phyloP scores from a whole-genome alignment of 2,888 invertebrate species.

The Marronus borbonicus region DNA sequence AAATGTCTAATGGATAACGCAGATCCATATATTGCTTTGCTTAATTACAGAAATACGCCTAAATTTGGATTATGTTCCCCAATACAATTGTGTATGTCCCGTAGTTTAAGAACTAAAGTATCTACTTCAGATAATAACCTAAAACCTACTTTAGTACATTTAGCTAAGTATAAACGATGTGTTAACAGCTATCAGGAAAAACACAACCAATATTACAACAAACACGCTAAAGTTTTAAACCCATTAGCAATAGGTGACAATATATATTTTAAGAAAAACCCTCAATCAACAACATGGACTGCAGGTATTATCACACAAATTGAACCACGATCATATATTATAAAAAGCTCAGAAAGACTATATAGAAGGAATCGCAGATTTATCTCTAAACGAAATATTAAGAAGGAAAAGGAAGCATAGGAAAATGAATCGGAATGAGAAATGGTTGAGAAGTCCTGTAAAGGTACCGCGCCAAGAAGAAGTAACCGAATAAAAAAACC shows the following conservation, averaged over 20 bases:
- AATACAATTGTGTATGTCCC: neutral
- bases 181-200: neutral
- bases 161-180: neutral
- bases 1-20: slow-evolving; percentile 16
- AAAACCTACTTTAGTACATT: neutral
- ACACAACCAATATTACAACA: neutral
- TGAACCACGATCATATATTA: slow-evolving; percentile 10
- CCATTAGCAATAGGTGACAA: neutral
- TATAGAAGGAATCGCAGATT: neutral
- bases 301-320: slow-evolving; percentile 8
- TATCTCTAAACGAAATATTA: neutral
- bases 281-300: neutral
- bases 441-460: neutral
- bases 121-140: neutral
- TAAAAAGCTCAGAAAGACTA: neutral
- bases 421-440: too few species aligned
- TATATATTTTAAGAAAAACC: neutral
- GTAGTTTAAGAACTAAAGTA: neutral
- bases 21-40: slow-evolving; percentile 8
- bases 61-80: neutral
- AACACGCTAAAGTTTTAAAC: neutral
- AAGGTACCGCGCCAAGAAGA: neutral
- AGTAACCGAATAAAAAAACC: slow-evolving; percentile 1
- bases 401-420: neutral
- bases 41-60: slow-evolving; percentile 8